Conservation (phyloP, 2,797 vertebrate species). For the Morelia viridis region DNA sequence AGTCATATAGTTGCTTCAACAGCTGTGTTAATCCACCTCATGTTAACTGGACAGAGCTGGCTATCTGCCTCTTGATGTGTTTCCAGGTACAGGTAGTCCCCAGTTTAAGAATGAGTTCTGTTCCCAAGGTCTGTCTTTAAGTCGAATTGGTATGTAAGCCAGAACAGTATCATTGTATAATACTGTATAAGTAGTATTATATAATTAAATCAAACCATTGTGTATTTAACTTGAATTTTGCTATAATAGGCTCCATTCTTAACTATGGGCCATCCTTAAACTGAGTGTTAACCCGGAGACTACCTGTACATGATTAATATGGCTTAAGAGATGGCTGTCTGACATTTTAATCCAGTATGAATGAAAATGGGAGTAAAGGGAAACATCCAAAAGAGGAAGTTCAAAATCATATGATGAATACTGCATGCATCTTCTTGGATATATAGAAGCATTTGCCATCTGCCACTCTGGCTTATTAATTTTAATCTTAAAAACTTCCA, state of each 20-base stretch:
- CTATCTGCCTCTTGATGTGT: background rate
- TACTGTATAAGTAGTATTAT: no score
- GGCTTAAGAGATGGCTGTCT: background rate
- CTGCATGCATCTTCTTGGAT: background rate
- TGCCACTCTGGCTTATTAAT: background rate
- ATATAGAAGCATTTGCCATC: background rate
- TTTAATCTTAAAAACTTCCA: background rate
- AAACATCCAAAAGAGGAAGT: background rate
- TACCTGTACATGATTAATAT: background rate
- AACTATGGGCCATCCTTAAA: no score
- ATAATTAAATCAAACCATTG: no score
- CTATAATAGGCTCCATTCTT: no score
- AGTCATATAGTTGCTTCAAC: background rate
- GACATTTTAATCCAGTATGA: background rate
- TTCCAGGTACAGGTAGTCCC: no score
- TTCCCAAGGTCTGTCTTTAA: no score
- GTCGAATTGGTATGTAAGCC: no score
- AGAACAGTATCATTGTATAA: no score
- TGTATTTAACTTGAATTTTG: no score
- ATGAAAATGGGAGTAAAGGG: background rate
- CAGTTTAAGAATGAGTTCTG: no score
- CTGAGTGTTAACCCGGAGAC: no score
- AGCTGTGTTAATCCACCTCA: background rate
- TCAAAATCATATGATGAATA: background rate
- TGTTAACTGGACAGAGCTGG: background rate